phyloP scores from a whole-genome alignment of 1,140 invertebrate species.

The Chionoecetes opilio region DNA sequence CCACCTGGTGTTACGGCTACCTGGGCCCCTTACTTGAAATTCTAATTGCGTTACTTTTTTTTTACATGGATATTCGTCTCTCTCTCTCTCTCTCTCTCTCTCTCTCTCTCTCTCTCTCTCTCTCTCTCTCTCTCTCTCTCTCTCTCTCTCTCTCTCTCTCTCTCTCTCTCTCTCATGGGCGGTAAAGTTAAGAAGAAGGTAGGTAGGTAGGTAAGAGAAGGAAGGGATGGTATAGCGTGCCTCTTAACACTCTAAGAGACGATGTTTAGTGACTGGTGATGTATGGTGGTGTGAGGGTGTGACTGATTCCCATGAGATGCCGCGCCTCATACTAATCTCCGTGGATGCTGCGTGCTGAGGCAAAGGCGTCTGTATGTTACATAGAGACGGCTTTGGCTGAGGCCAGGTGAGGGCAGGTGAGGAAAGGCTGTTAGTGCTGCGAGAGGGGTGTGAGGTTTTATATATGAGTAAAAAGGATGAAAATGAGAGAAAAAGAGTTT shows the following conservation, averaged over 20 bases:
- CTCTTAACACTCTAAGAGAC: neutral
- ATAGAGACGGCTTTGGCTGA: no score
- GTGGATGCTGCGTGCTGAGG: neutral
- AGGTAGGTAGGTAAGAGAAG: neutral
- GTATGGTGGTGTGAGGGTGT: neutral
- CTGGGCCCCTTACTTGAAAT: constrained; percentile 52
- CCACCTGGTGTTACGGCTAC: constrained; percentile 59
- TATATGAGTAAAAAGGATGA: neutral
- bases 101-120: constrained; percentile 41
- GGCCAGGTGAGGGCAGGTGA: neutral
- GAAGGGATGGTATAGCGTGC: neutral
- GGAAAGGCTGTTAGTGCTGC: neutral
- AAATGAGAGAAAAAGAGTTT: neutral
- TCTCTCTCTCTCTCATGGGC: no score
- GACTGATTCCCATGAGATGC: neutral
- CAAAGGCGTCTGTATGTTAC: neutral
- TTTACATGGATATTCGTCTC: no score
- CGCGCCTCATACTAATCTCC: neutral
- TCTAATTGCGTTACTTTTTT: constrained; percentile 48
- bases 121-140: constrained; percentile 4
- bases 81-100: constrained; percentile 16
- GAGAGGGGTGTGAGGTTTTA: no score
- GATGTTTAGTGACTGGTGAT: constrained; percentile 9
- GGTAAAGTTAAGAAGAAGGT: no score
- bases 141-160: neutral